A percentile compares a stretch with the other conserved stretches of the same genome.
phyloP scores from a whole-genome alignment of 2,797 vertebrate species.

The Hyperoplus immaculatus region DNA sequence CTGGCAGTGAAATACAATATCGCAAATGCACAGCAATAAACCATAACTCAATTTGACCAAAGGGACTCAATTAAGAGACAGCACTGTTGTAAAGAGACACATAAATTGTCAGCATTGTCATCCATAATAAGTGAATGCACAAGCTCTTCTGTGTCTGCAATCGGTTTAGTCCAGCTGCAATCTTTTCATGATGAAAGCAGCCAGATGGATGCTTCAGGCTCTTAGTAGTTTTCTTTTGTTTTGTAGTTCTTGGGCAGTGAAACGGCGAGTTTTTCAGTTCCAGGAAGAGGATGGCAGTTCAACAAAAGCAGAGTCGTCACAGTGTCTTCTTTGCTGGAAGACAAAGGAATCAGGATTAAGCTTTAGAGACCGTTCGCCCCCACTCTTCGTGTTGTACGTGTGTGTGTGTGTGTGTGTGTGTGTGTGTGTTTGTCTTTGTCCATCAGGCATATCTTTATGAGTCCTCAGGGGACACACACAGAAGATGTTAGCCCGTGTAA shows the following conservation, averaged over 20 bases:
- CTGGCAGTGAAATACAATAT: not conserved
- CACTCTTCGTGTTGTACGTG: not conserved
- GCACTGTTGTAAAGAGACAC: not conserved
- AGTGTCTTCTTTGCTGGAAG: conserved; percentile 36
- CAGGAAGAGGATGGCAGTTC: conserved; percentile 20
- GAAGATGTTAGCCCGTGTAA: conserved; percentile 25
- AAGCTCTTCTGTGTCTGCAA: conserved; percentile 16
- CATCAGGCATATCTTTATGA: conserved; percentile 18
- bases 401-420: conserved; percentile 17
- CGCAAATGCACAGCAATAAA: not conserved
- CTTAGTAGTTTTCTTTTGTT: conserved; percentile 40
- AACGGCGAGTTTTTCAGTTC: conserved; percentile 15
- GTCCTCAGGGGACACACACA: conserved; percentile 4
- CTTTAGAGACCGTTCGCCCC: conserved; percentile 15
- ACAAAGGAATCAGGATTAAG: conserved; percentile 58
- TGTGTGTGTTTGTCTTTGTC: too few relatives aligned
- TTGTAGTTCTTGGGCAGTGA: conserved; percentile 22
- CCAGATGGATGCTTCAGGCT: conserved; percentile 32
- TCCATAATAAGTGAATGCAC: conserved; percentile 17
- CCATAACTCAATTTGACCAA: not conserved
- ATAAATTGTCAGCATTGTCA: conserved; percentile 7
- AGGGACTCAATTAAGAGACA: not conserved
- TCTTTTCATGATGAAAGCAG: conserved; percentile 51
- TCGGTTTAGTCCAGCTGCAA: conserved; percentile 33
- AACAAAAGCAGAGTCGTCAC: conserved; percentile 50